Evolutionary conservation across 2,888 invertebrate species (phyloP).

Genomic region (Lasius platythorax): DNA sequence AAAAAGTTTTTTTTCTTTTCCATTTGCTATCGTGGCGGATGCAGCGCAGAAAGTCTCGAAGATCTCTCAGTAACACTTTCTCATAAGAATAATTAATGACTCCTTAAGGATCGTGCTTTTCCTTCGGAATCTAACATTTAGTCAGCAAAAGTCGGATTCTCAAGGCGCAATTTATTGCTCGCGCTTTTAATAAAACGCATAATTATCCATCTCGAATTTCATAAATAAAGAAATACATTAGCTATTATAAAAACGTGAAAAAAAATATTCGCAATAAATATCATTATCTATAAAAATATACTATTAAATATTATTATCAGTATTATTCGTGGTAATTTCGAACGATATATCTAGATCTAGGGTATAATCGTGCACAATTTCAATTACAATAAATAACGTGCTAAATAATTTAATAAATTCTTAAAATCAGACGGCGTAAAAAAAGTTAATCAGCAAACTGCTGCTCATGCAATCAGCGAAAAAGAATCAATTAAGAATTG

Average conservation of each 20-base stretch:
- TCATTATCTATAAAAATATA: not conserved
- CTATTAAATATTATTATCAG: not conserved
- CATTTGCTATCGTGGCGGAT: conserved; percentile 20
- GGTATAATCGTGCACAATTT: not conserved
- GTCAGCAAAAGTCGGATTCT: conserved; percentile 35
- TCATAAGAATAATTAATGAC: conserved; percentile 48
- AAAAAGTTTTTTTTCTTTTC: conserved; percentile 17
- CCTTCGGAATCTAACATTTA: conserved; percentile 31
- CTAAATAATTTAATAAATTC: not conserved
- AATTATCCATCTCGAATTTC: conserved; percentile 9
- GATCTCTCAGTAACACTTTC: conserved; percentile 50
- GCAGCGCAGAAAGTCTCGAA: conserved; percentile 42
- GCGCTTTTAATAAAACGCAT: conserved; percentile 26
- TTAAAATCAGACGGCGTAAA: not conserved
- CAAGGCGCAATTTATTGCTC: conserved; percentile 7
- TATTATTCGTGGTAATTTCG: not conserved
- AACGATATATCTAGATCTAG: not conserved
- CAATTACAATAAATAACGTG: not conserved
- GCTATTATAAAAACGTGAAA: not conserved
- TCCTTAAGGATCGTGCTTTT: conserved; percentile 16
- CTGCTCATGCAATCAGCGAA: not conserved
- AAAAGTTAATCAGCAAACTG: not conserved
- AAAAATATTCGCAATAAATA: not conserved
- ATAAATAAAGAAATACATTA: not conserved
- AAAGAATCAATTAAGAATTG: not conserved